Evolutionary conservation across 2,113 vertebrate species (phyloP).

Genomic region (Dendropsophus ebraccatus): DNA sequence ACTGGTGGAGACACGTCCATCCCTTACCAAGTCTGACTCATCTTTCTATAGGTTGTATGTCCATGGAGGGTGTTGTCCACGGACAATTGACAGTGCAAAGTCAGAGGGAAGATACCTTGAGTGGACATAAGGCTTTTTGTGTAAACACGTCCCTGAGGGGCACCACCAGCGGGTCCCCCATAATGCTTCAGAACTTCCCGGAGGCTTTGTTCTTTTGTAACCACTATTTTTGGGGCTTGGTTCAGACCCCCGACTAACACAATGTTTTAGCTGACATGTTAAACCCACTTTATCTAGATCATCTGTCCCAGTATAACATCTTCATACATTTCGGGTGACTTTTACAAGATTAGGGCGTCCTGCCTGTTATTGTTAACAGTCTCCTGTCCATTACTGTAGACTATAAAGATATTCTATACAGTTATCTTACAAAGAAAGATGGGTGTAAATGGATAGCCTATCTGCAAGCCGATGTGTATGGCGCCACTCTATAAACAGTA

Average conservation of each 20-base stretch:
- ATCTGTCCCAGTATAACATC: not conserved
- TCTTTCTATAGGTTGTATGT: not conserved
- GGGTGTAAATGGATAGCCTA: not conserved
- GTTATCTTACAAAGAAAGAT: not conserved
- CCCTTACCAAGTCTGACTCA: not conserved
- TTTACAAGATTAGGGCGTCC: not conserved
- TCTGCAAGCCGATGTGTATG: not conserved
- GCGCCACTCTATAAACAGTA: too few relatives aligned
- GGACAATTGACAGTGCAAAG: not conserved
- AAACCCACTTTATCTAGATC: not conserved
- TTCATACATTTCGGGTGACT: not conserved
- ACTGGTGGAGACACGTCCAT: not conserved
- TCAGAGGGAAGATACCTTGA: not conserved
- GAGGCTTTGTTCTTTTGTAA: not conserved
- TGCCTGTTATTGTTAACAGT: too few relatives aligned
- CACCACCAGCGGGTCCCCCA: not conserved
- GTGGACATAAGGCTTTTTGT: conserved; percentile 10
- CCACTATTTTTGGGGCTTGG: not conserved
- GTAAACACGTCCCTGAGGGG: not conserved
- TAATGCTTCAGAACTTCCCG: not conserved
- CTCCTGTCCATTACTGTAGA: not conserved
- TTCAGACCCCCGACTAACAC: too few relatives aligned
- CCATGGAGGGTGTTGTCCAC: not conserved
- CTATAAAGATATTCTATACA: not conserved
- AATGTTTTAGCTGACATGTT: not conserved